Conservation (phyloP, 2,888 invertebrate species). For the Pandemis corylana region DNA sequence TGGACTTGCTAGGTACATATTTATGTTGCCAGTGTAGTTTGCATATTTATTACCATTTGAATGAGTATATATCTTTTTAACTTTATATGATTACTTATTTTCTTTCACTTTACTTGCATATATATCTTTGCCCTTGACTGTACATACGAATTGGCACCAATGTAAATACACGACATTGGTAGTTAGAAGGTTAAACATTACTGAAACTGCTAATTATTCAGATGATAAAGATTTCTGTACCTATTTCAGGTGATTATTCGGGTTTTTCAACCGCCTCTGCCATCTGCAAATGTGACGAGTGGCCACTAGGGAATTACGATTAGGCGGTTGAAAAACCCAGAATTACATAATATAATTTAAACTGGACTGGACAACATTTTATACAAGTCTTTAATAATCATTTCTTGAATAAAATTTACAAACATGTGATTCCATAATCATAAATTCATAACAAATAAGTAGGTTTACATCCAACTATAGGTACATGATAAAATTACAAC, state of each 20-base stretch:
- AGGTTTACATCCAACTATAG: background rate
- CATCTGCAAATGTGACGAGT: background rate
- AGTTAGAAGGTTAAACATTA: background rate
- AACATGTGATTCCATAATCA: background rate
- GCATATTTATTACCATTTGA: no score
- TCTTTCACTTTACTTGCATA: no score
- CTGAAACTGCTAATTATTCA: slow-evolving; percentile 12
- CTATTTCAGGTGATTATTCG: slow-evolving; percentile 4
- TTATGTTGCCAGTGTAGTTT: no score
- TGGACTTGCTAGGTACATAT: no score
- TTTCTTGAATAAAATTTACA: background rate
- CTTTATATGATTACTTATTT: no score
- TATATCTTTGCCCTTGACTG: no score
- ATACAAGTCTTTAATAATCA: background rate
- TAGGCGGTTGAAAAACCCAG: background rate
- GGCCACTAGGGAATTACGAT: background rate
- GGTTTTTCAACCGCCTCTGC: background rate
- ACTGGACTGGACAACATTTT: slow-evolving; percentile 27
- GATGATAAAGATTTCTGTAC: slow-evolving; percentile 14
- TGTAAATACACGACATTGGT: background rate
- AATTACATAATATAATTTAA: background rate
- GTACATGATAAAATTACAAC: slow-evolving; percentile 3
- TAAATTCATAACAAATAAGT: no score
- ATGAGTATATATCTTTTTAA: no score
- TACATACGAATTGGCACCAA: no score